Percentiles rank a stretch among this genome's conserved stretches.
These are phyloP conservation scores for Grallaria varia DNA, from an alignment of 2,113 vertebrate species.

Conservation along the genomic window DNA sequence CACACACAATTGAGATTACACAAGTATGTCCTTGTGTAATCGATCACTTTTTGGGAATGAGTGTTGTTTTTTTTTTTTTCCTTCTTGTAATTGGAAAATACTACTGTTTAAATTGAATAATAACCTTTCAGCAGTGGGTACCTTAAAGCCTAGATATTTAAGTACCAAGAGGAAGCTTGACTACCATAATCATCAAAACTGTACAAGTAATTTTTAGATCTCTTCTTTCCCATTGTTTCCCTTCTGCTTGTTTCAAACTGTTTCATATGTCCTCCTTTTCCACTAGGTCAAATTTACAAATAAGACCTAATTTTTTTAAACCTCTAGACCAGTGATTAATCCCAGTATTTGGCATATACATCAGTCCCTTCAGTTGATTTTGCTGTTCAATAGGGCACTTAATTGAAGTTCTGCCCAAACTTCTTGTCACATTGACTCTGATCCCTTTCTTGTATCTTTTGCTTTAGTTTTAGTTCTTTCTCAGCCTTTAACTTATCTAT, in stretches of 20 bases:
- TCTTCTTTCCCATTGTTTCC: background rate
- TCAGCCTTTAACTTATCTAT: background rate
- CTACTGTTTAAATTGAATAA: background rate
- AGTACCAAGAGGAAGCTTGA: background rate
- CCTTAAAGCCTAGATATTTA: background rate
- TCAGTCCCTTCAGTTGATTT: background rate
- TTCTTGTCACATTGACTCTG: background rate
- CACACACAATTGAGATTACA: background rate
- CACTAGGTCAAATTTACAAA: background rate
- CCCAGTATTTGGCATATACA: background rate
- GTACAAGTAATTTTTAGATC: background rate
- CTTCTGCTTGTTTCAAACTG: background rate
- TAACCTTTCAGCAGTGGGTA: background rate
- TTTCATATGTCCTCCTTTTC: background rate
- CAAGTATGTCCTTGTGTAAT: background rate
- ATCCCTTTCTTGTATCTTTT: background rate
- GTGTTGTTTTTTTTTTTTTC: background rate
- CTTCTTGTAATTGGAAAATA: background rate
- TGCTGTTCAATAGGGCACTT: background rate
- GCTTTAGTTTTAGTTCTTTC: background rate
- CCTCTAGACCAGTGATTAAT: background rate
- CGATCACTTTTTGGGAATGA: background rate
- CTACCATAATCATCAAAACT: background rate
- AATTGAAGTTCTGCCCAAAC: background rate
- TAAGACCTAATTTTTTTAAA: background rate